Conservation (phyloP, 2,113 vertebrate genomes). For the Prietella phreatophila region DNA sequence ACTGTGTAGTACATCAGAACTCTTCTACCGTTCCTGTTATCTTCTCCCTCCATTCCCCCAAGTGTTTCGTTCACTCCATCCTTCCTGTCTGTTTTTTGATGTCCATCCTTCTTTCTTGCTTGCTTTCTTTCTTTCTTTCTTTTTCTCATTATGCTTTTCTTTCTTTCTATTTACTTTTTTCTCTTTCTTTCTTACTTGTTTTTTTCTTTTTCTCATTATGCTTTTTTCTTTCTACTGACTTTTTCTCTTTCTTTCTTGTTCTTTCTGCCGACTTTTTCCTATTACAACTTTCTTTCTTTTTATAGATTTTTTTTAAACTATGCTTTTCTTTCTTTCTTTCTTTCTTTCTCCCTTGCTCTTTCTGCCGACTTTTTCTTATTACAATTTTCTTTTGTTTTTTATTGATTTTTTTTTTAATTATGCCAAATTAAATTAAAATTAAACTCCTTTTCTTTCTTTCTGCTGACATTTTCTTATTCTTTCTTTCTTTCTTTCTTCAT, state of each 20-base stretch:
- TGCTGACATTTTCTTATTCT: too few relatives aligned
- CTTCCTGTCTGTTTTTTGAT: too few relatives aligned
- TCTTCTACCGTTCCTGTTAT: not conserved
- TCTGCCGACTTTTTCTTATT: too few relatives aligned
- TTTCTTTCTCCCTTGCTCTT: not conserved
- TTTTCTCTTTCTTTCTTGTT: not conserved
- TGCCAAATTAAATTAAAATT: too few relatives aligned
- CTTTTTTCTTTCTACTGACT: too few relatives aligned
- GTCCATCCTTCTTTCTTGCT: not conserved
- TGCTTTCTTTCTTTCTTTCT: not conserved
- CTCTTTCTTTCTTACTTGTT: not conserved
- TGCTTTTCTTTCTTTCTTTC: not conserved
- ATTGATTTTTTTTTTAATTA: too few relatives aligned
- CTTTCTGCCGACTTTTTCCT: too few relatives aligned
- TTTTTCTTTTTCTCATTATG: not conserved
- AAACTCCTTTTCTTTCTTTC: too few relatives aligned
- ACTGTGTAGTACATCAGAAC: not conserved
- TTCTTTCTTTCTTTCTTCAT: not conserved
- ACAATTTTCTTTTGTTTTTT: too few relatives aligned
- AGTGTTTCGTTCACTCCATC: not conserved
- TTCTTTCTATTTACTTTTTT: not conserved
- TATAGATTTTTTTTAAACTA: not conserved
- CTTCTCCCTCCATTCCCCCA: not conserved
- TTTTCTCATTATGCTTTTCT: not conserved
- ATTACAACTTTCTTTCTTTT: not conserved